Conservation (phyloP, 1,140 invertebrate species). For the Zaprionus gabonicus region DNA sequence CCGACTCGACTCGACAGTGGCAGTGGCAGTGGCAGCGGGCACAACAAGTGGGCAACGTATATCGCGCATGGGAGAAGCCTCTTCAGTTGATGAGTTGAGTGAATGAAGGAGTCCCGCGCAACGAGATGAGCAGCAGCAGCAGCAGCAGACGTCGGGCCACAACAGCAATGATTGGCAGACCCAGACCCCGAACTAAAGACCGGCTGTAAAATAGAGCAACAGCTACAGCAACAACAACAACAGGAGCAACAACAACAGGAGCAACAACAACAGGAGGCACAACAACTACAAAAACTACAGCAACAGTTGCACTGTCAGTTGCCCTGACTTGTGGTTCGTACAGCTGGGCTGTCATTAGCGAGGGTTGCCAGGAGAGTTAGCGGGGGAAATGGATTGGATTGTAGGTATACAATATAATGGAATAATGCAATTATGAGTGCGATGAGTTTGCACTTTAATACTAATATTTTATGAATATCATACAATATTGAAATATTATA, state of each 20-base stretch:
- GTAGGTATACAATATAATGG: too few species aligned
- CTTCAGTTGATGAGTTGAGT: slow-evolving; percentile 73
- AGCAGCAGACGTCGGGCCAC: slow-evolving; percentile 39
- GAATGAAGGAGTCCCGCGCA: slow-evolving; percentile 55
- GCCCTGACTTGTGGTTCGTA: slow-evolving; percentile 61
- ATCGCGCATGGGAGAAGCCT: slow-evolving; percentile 49
- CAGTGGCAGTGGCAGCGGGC: slow-evolving; percentile 32
- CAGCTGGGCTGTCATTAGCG: slow-evolving; percentile 49
- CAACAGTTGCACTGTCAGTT: slow-evolving; percentile 51
- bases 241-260: too few species aligned
- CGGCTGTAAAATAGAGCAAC: slow-evolving; percentile 75
- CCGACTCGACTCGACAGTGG: slow-evolving; percentile 26
- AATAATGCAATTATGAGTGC: too few species aligned
- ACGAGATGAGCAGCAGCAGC: slow-evolving; percentile 66
- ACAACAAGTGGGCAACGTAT: slow-evolving; percentile 52
- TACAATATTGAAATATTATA: too few species aligned
- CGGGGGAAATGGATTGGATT: too few species aligned
- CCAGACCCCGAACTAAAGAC: slow-evolving; percentile 44
- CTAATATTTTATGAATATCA: too few species aligned
- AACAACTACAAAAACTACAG: slow-evolving; percentile 36
- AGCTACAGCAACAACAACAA: slow-evolving; percentile 38
- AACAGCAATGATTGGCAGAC: slow-evolving; percentile 71
- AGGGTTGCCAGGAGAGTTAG: slow-evolving; percentile 24
- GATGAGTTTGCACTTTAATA: too few species aligned
- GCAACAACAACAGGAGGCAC: not conserved